Evolutionary conservation across 2,888 invertebrate species (phyloP).

Genomic region (Zygothrica quintamaculata): DNA sequence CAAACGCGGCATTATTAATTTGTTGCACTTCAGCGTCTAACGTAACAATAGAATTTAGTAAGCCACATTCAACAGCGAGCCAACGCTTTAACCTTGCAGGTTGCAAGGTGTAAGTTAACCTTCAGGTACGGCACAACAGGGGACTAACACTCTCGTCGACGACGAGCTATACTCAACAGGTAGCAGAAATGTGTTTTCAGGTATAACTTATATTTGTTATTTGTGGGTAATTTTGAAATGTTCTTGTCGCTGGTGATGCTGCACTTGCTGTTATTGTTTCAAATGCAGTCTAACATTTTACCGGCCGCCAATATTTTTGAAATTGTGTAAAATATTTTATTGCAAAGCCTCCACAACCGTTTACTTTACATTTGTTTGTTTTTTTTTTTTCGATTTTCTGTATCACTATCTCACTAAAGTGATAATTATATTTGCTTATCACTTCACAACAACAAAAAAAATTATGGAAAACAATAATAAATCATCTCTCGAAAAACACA

Average conservation of each 20-base stretch:
- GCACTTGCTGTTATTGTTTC: constrained; percentile 41
- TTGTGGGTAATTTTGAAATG: constrained; percentile 4
- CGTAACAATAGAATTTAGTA: constrained; percentile 1
- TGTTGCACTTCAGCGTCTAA: constrained; percentile 4
- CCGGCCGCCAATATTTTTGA: constrained; percentile 5
- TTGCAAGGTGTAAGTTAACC: constrained; percentile 29
- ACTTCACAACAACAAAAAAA: constrained; percentile 32
- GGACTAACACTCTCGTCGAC: constrained; percentile 25
- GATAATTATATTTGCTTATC: constrained; percentile 34
- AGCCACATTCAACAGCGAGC: too few species aligned
- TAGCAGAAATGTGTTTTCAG: constrained; percentile 32
- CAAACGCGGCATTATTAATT: constrained; percentile 1
- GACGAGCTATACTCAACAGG: constrained; percentile 51
- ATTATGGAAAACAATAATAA: constrained; percentile 9
- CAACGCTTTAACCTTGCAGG: constrained; percentile 2
- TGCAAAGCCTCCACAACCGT: neutral
- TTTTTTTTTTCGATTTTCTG: constrained; percentile 15
- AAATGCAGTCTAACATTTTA: constrained; percentile 12
- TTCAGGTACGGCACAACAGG: constrained; percentile 40
- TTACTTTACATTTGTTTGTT: neutral
- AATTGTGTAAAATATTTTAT: constrained; percentile 11
- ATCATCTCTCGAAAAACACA: neutral
- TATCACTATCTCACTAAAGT: constrained; percentile 18
- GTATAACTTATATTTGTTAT: constrained; percentile 13
- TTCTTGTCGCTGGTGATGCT: constrained; percentile 6